These are phyloP conservation scores for Scaptodrosophila latifasciaeformis DNA, from an alignment of 2,888 invertebrate genomes.

Conservation along the genomic window DNA sequence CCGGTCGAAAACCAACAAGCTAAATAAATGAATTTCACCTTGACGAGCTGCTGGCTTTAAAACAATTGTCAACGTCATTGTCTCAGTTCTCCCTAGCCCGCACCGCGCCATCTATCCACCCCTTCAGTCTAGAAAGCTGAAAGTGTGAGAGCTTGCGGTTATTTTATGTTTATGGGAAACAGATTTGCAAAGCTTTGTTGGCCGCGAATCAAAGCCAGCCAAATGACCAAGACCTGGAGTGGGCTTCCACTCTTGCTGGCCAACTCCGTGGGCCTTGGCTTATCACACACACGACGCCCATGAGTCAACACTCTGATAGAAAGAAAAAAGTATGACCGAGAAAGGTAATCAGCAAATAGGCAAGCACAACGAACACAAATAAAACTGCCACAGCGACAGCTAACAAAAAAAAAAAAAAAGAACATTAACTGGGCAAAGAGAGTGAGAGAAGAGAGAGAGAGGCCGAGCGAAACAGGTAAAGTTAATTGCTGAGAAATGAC, in stretches of 20 bases:
- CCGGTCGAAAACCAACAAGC: conserved; percentile 48
- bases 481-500: conserved; percentile 36
- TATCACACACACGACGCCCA: conserved; percentile 33
- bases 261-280: too few species aligned
- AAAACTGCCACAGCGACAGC: conserved; percentile 50
- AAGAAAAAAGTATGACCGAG: conserved; percentile 46
- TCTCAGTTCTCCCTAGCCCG: conserved; percentile 40
- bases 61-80: conserved; percentile 54
- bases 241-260: too few species aligned
- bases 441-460: conserved; percentile 11
- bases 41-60: conserved; percentile 41
- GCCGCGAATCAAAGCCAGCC: too few species aligned
- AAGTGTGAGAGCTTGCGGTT: conserved; percentile 49
- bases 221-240: too few species aligned
- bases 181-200: neutral
- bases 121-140: conserved; percentile 6
- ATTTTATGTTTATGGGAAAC: neutral
- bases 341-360: conserved; percentile 52
- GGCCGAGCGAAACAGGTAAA: conserved; percentile 37
- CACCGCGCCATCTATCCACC: too few species aligned
- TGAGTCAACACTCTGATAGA: conserved; percentile 40
- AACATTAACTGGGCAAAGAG: conserved; percentile 28
- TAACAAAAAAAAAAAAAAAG: conserved; percentile 31
- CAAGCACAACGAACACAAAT: conserved; percentile 35
- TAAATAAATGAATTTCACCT: conserved; percentile 64